phyloP scores from a whole-genome alignment of 2,797 vertebrate genomes.

The Pseudochromis fuscus region DNA sequence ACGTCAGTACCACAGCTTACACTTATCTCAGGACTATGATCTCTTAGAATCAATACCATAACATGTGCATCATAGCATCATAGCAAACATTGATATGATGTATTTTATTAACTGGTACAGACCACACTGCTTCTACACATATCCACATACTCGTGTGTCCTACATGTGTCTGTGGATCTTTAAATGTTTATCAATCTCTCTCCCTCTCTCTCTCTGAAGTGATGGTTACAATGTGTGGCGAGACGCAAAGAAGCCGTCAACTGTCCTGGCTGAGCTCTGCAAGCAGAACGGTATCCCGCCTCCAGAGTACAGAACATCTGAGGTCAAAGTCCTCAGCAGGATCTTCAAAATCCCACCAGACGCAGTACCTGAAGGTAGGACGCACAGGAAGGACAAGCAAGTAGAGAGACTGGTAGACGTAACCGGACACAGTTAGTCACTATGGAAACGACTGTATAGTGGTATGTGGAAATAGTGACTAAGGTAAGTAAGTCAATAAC shows the following conservation, averaged over 20 bases:
- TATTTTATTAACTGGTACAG: too few species aligned
- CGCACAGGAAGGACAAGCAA: neutral
- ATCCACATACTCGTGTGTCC: too few species aligned
- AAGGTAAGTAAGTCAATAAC: too few species aligned
- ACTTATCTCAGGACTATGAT: neutral
- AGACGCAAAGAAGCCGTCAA: constrained; percentile 89
- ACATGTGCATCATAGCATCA: too few species aligned
- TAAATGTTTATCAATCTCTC: too few species aligned
- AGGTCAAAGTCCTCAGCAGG: constrained; percentile 94
- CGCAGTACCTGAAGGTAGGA: constrained; percentile 88
- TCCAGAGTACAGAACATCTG: constrained; percentile 88
- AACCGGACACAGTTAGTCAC: neutral
- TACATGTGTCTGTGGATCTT: neutral
- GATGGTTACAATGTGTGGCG: constrained; percentile 92
- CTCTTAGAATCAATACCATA: neutral
- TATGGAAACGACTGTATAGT: neutral
- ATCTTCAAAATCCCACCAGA: constrained; percentile 92
- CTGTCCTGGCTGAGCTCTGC: constrained; percentile 91
- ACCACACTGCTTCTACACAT: too few species aligned
- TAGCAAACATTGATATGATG: too few species aligned
- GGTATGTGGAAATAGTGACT: too few species aligned
- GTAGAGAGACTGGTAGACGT: neutral
- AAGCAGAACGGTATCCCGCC: constrained; percentile 86
- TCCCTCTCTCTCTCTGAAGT: constrained; percentile 71
- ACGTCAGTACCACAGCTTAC: constrained; percentile 75